phyloP scores from a whole-genome alignment of 2,113 vertebrate genomes.

The Salminus brasiliensis region DNA sequence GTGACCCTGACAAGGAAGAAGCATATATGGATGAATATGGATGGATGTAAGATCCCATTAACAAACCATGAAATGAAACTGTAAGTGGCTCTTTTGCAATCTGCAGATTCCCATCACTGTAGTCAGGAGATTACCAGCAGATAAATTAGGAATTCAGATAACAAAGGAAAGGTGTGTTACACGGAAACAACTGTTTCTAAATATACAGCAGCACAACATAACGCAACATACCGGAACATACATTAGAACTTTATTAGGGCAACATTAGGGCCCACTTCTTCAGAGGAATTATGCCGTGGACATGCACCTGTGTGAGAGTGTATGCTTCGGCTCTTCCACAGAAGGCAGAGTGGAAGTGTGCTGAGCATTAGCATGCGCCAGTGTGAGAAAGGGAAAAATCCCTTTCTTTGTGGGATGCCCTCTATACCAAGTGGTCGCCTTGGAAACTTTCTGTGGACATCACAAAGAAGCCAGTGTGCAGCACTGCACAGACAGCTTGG shows the following conservation, averaged over 20 bases:
- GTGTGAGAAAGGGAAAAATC: constrained; percentile 10
- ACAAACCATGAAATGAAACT: too few relatives aligned
- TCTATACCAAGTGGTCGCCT: constrained; percentile 49
- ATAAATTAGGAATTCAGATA: not conserved
- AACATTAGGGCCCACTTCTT: not conserved
- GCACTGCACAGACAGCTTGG: constrained; percentile 55
- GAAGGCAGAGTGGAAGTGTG: constrained; percentile 11
- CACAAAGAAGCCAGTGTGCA: constrained; percentile 57
- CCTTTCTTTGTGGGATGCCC: constrained; percentile 40
- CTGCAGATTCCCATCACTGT: not conserved
- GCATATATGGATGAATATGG: too few relatives aligned
- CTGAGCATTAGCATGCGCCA: constrained; percentile 28
- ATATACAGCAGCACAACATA: not conserved
- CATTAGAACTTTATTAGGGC: not conserved
- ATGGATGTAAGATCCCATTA: too few relatives aligned
- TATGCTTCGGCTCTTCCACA: not conserved
- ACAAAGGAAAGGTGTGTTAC: not conserved
- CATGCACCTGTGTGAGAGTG: constrained; percentile 30
- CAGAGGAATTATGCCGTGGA: not conserved
- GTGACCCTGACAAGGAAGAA: too few relatives aligned
- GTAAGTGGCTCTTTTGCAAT: not conserved
- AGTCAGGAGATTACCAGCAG: not conserved
- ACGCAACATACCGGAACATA: not conserved
- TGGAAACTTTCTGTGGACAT: constrained; percentile 56
- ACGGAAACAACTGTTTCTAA: not conserved